These are phyloP conservation scores for Ara ararauna DNA, from an alignment of 2,797 vertebrate genomes.

Conservation along the genomic window DNA sequence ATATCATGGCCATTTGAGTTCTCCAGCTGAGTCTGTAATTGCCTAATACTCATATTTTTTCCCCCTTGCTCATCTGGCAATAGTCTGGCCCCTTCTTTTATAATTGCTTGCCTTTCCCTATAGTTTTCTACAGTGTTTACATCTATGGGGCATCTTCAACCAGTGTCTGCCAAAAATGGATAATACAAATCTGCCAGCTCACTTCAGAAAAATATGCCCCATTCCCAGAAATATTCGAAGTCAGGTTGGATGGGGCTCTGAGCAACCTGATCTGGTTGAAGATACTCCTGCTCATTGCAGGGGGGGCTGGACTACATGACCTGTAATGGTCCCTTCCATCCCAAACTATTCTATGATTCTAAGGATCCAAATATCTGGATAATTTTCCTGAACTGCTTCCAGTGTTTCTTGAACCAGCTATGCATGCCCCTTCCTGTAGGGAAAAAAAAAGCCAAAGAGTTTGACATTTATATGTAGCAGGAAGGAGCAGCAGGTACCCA, in stretches of 20 bases:
- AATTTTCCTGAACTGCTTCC: neutral
- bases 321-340: neutral
- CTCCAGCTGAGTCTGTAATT: conserved; percentile 15
- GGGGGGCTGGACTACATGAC: neutral
- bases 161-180: neutral
- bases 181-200: neutral
- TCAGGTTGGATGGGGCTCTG: neutral
- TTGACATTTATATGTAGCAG: neutral
- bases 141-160: neutral
- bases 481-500: neutral
- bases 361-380: neutral
- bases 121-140: neutral
- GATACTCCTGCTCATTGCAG: neutral
- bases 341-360: neutral
- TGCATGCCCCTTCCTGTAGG: neutral
- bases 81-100: neutral
- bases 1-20: neutral
- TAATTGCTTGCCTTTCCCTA: neutral
- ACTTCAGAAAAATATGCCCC: neutral
- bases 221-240: neutral
- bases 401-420: neutral
- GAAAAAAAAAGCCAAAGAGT: neutral
- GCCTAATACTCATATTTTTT: neutral
- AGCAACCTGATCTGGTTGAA: neutral
- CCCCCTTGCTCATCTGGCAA: neutral